Evolutionary conservation across 23 tunicate species (phyloP).

Genomic region (Styela clava): DNA sequence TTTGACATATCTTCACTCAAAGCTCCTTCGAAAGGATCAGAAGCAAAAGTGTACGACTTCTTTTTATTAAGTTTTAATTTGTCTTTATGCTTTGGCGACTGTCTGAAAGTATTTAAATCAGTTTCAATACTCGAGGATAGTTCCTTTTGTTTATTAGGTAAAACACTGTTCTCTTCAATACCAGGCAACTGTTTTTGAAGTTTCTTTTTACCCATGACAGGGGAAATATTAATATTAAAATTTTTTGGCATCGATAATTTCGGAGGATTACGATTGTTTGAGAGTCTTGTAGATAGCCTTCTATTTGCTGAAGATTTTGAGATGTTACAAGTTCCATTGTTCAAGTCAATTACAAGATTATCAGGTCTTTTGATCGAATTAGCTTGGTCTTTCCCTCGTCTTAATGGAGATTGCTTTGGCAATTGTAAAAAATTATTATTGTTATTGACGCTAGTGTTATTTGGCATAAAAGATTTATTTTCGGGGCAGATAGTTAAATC

Average conservation of each 20-base stretch:
- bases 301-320: neutral
- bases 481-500: constrained; percentile 1
- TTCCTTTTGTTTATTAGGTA: neutral
- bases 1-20: constrained; percentile 42
- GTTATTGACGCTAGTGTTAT: neutral
- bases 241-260: neutral
- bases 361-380: neutral
- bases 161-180: neutral
- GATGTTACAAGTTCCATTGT: constrained; percentile 11
- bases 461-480: neutral
- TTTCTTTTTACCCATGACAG: neutral
- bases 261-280: neutral
- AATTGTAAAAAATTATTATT: constrained; percentile 3
- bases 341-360: constrained; percentile 8
- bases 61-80: neutral
- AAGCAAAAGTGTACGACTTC: neutral
- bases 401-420: neutral
- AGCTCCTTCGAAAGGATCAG: constrained; percentile 20
- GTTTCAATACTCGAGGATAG: neutral
- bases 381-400: neutral
- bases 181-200: neutral
- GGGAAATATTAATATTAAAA: neutral
- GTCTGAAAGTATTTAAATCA: neutral
- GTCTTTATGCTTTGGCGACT: neutral
- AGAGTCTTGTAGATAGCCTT: neutral